Percentiles rank a stretch among this genome's conserved stretches.
These are phyloP conservation scores for Rhinophrynus dorsalis DNA, from an alignment of 2,797 vertebrate species.

Conservation along the genomic window DNA sequence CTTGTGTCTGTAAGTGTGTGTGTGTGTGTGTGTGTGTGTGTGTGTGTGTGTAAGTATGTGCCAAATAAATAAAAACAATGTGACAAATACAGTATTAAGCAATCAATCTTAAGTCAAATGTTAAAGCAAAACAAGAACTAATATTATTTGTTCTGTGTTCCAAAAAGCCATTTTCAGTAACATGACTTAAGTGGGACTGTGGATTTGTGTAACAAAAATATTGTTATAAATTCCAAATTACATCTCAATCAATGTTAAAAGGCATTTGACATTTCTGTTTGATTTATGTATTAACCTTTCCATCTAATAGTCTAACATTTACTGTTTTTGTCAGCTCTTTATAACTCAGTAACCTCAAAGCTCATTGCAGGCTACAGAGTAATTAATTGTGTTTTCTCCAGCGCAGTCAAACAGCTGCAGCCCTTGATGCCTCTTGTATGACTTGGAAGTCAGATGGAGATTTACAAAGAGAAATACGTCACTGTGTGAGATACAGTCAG, in stretches of 20 bases:
- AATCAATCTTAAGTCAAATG: slow-evolving; percentile 51
- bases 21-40: too few species aligned
- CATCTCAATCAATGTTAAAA: slow-evolving; percentile 69
- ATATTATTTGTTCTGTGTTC: slow-evolving; percentile 59
- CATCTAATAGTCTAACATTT: slow-evolving; percentile 60
- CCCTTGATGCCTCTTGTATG: slow-evolving; percentile 2
- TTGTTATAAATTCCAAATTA: slow-evolving; percentile 61
- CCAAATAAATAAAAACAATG: not conserved
- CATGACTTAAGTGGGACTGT: slow-evolving; percentile 46
- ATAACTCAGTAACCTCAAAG: slow-evolving; percentile 57
- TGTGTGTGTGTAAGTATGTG: too few species aligned
- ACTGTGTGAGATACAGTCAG: not conserved
- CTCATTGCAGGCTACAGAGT: slow-evolving; percentile 56
- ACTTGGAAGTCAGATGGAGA: not conserved
- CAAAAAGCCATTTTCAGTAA: slow-evolving; percentile 45
- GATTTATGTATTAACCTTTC: slow-evolving; percentile 76
- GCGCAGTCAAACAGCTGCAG: slow-evolving; percentile 55
- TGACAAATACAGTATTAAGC: slow-evolving; percentile 21
- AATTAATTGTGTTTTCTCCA: slow-evolving; percentile 64
- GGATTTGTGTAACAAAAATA: slow-evolving; percentile 57
- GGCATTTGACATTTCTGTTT: slow-evolving; percentile 70
- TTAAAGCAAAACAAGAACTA: slow-evolving; percentile 52
- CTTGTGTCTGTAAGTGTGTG: too few species aligned
- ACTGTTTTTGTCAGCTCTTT: slow-evolving; percentile 57
- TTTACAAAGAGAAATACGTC: not conserved